phyloP scores from a whole-genome alignment of 1,140 invertebrate species.

The Drosophila novamexicana region DNA sequence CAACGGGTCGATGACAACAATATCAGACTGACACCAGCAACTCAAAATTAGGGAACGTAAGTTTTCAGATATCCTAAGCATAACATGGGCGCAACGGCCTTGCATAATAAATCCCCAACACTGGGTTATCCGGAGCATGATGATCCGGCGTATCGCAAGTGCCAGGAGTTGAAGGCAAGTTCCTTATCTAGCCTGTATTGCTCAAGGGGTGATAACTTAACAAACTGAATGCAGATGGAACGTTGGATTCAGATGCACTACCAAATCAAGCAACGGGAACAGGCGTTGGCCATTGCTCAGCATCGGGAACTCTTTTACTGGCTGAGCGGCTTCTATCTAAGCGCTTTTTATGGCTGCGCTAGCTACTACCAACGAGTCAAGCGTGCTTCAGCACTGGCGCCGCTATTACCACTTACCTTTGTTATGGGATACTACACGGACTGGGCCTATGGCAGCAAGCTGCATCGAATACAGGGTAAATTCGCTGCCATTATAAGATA shows the following conservation, averaged over 20 bases:
- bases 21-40: constrained; percentile 23
- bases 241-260: constrained; percentile 92
- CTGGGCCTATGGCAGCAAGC: constrained; percentile 91
- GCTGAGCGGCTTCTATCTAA: constrained; percentile 89
- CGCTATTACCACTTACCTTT: constrained; percentile 89
- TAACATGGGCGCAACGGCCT: constrained; percentile 63
- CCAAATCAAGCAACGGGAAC: constrained; percentile 90
- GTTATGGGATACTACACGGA: constrained; percentile 90
- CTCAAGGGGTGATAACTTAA: not conserved
- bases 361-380: constrained; percentile 87
- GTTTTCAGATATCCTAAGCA: not conserved
- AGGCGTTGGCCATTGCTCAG: constrained; percentile 89
- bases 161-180: constrained; percentile 75
- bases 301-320: constrained; percentile 90
- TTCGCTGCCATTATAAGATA: not conserved
- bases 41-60: constrained; percentile 1
- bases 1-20: constrained; percentile 45
- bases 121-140: constrained; percentile 63
- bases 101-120: constrained; percentile 52
- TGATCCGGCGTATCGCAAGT: constrained; percentile 74
- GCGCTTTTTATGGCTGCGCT: constrained; percentile 78
- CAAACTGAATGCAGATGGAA: constrained; percentile 85
- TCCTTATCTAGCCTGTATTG: constrained; percentile 12
- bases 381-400: constrained; percentile 86
- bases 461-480: constrained; percentile 89